Base-by-base conservation (phyloP, 2,888 invertebrate species). In the Cactoblastis cactorum region DNA sequence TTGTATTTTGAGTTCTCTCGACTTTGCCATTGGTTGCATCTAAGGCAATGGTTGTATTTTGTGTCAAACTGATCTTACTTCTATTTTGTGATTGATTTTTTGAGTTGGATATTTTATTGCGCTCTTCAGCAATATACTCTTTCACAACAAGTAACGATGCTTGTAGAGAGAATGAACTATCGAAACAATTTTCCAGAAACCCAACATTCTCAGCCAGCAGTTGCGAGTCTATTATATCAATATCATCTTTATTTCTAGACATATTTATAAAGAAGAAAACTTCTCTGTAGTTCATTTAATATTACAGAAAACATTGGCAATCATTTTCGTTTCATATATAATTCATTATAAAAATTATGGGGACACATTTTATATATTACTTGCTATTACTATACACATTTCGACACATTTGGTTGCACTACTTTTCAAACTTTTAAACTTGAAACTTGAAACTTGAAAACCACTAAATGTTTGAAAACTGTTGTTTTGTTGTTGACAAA, bases 121-220 rank as follows among this genome's bases (percentile, higher is more conserved):
- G 53, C 52, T 69, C 67, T 54, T 79, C 76, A 12, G 69, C 55
- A 39, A 71, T 58, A 61, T 79, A 80, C 53, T 83, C 75, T 64
- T 77, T 86, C 1, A 85, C 70, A 54, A 73, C 66, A 59, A 66
- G 57, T 52, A 87, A 53, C 24, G 88, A 80, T 65, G 61, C 72
- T 63, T 85, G 81, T 55, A 86, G 60, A 39, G 57, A 60, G 58
- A 88, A 86, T 6, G 86, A 79, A 59, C 77, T 79, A 63, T 87
- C 84, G 53, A 88, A 88, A 58, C 76, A 84, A 53, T 77, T 73
- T 51, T 85, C 83, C 54, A 89, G 61, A 65, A 88, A 88, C 0
- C 79, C 77, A 22, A 88, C 77, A 63, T 83, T 80, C 62, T 88
- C 87, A 15, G 75, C 66, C 47, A 79, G 58, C 58, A 84, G 67